Base-by-base conservation (phyloP, 2,888 invertebrate genomes). In the Stratiomys singularior region DNA sequence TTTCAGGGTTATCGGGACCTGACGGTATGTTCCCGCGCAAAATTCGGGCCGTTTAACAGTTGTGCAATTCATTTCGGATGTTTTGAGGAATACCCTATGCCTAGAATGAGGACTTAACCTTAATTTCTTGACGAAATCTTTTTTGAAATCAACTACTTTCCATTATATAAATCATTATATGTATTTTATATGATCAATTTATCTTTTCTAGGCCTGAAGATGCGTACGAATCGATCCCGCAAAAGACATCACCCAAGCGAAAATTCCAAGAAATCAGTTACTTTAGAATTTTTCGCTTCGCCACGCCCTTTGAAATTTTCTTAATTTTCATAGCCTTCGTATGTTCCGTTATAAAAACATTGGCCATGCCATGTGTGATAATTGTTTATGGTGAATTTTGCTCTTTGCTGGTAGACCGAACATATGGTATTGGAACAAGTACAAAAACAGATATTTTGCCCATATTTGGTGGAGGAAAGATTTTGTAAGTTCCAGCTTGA, bases 381-480 rank as follows among this genome's bases (percentile, higher is more conserved):
- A 90, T 93, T 81, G 88, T 92, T 11, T 93, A 93, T 84, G 93
- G 93, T 81, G 91, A 92, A 85, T 89, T 93, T 85, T 91, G 92
- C 1, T 88, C 92, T 18, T 87, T 92, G 79, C 88, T 93, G 81
- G 91, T 93, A 80, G 91, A 92, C 86, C 87, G 92, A 18, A 90
- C 90, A 5, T 86, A 89, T 77, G 88, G 87, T 84, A 85, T 83
- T 3, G 90, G 90, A n/a, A 89, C 89, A 11, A 91, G 91, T 30
- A 88, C 89, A 0, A 84, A 85, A 1, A 91, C 91, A 1, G 81
- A 88, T 58, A 87, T 90, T 11, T 85, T 92, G 81, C 84, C 88
- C 1, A 83, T 88, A 83, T 92, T 92, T 81, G 92, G 92, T 1
- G 92, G 92, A 15, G 92, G 92, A 28, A 87, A 87, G 83, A 85